phyloP scores from a whole-genome alignment of 2,888 invertebrate species.

The Latrodectus hesperus region DNA sequence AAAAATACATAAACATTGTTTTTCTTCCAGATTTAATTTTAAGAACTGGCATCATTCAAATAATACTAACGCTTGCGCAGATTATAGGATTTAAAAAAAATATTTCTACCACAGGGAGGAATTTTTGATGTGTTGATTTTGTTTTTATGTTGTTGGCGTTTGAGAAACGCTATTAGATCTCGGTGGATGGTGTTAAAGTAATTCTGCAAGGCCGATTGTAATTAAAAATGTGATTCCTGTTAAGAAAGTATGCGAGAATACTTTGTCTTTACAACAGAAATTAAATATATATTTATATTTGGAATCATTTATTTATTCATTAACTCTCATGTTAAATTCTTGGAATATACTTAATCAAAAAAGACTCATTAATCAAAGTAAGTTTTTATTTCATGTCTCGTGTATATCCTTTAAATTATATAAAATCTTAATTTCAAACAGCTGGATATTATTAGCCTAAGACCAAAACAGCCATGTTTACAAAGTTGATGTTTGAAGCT shows the following conservation, averaged over 20 bases:
- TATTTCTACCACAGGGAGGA: constrained; percentile 59
- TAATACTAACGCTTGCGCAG: constrained; percentile 60
- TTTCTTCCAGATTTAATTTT: not conserved
- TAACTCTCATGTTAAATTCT: no score
- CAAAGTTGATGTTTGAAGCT: no score
- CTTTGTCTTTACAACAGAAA: not conserved
- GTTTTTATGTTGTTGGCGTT: constrained; percentile 56
- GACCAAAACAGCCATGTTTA: no score
- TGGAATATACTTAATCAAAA: not conserved
- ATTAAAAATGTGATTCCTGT: not conserved
- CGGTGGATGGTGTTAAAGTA: constrained; percentile 16
- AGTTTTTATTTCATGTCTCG: not conserved
- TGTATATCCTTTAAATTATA: no score
- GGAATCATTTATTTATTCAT: not conserved
- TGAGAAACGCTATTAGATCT: constrained; percentile 21
- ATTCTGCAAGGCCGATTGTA: not conserved
- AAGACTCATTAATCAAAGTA: not conserved
- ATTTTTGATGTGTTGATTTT: constrained; percentile 66
- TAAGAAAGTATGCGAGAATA: not conserved
- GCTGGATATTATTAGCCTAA: no score
- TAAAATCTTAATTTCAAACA: no score
- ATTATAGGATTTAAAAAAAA: constrained; percentile 48
- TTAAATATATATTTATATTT: not conserved
- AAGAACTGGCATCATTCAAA: constrained; percentile 31
- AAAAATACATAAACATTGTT: not conserved